Evolutionary conservation across 2,888 invertebrate genomes (phyloP).

Genomic region (Ornithoptera priamus): DNA sequence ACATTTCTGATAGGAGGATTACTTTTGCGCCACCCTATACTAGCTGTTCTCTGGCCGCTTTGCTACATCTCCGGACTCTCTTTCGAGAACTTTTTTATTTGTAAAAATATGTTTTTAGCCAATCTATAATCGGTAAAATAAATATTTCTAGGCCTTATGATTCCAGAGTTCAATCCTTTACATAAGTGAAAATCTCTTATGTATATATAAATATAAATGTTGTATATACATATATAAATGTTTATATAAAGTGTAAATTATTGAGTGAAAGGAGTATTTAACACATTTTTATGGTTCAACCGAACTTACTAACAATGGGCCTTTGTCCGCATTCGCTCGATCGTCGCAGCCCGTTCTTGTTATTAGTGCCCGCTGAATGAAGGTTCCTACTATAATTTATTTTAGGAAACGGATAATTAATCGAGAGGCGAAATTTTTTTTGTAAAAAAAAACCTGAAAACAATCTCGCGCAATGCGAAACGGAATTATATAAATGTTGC

Average conservation of each 20-base stretch:
- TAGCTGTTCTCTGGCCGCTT: too few species aligned
- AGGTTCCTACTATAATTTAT: slow-evolving; percentile 27
- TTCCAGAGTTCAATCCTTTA: too few species aligned
- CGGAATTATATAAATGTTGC: slow-evolving; percentile 23
- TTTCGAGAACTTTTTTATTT: too few species aligned
- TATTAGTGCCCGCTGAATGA: slow-evolving; percentile 24
- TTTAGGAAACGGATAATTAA: slow-evolving; percentile 34
- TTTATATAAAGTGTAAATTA: slow-evolving; percentile 29
- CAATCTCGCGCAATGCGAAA: slow-evolving; percentile 19
- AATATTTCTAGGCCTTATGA: too few species aligned
- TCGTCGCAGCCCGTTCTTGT: slow-evolving; percentile 39
- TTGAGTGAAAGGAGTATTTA: slow-evolving; percentile 30
- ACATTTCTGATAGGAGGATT: too few species aligned
- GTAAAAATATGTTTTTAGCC: too few species aligned
- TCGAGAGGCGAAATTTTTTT: slow-evolving; percentile 13
- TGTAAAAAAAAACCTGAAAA: slow-evolving; percentile 20
- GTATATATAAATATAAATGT: too few species aligned
- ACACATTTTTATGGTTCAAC: slow-evolving; percentile 31
- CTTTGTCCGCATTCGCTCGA: slow-evolving; percentile 43
- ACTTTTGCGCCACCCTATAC: too few species aligned
- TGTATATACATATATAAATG: too few species aligned
- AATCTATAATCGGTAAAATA: too few species aligned
- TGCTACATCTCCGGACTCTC: too few species aligned
- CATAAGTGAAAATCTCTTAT: too few species aligned
- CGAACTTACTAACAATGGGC: slow-evolving; percentile 41